Evolutionary conservation across 2,888 invertebrate genomes (phyloP).

Genomic region (Plusia festucae): DNA sequence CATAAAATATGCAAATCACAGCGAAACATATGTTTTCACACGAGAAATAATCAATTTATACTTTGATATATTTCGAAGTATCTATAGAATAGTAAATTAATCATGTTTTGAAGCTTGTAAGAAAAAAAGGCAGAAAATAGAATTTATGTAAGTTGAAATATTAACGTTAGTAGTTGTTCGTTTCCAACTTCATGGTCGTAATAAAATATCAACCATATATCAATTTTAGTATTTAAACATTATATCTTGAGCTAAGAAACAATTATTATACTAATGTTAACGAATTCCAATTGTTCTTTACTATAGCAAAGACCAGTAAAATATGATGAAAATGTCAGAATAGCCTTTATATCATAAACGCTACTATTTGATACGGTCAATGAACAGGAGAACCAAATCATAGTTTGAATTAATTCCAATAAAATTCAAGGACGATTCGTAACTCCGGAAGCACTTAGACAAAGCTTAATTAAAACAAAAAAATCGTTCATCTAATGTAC

Average conservation of each 20-base stretch:
- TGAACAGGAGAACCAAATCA: background rate
- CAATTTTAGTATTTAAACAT: too few relatives aligned
- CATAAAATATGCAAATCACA: slow-evolving; percentile 3
- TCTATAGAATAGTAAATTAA: background rate
- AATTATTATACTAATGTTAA: too few relatives aligned
- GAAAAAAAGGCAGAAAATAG: too few relatives aligned
- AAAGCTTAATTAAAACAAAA: slow-evolving; percentile 44
- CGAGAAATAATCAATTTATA: background rate
- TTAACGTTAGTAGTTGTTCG: too few relatives aligned
- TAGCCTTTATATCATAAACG: background rate
- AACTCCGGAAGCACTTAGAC: slow-evolving; percentile 54
- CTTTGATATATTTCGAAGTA: background rate
- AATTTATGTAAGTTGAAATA: too few relatives aligned
- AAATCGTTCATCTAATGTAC: slow-evolving; percentile 27
- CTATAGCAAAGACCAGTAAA: background rate
- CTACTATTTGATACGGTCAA: background rate
- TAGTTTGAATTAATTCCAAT: slow-evolving; percentile 17
- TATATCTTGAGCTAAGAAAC: too few relatives aligned
- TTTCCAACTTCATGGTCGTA: too few relatives aligned
- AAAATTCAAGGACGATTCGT: slow-evolving; percentile 47
- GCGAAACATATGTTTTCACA: slow-evolving; percentile 4
- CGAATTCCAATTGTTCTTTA: too few relatives aligned
- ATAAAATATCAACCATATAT: too few relatives aligned
- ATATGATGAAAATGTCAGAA: background rate
- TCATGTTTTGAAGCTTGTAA: too few relatives aligned